Evolutionary conservation across 1,140 invertebrate genomes (phyloP), one percentile per base, ranked within the genome.

Genomic region (Drosophila varians): DNA sequence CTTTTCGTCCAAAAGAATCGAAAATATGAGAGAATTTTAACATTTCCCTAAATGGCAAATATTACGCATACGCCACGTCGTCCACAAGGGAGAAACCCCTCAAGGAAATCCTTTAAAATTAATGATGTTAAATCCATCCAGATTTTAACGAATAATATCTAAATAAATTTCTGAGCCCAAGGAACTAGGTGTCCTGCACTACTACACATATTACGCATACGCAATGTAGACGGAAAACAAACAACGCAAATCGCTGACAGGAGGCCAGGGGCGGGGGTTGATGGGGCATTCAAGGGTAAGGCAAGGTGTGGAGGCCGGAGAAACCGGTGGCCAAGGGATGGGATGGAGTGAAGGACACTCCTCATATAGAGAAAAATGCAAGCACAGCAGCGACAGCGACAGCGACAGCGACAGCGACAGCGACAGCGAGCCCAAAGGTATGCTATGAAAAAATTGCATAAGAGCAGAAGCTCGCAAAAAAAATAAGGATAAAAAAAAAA

Each of bases 391-490:
- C 23, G 38, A 51, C 23, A 18, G 16, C 53, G 58, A 80, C 58
- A 77, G 68, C 48, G 65, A 72, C 76, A 72, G 45, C 45, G 54
- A 40, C 7, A 16, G 16, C 53, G 58, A 80, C 58, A 77, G 68
- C 49, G n/a, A n/a, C n/a, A n/a, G 45, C 45, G 55, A 43, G 78
- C 78, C 78, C 64, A 83, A 83, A 83, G 78, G 79, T 83, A 83
- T 82, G 78, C 79, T 47, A 83, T 56, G 57, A 83, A 83, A 75
- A 82, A 77, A 82, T 62, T 73, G 56, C 62, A 69, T 43, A 82
- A 72, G 78, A 72, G 74, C 58, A 38, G 60, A 51, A 65, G 46
- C 60, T 62, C 61, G 28, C 28, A 31, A 31, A 12, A 48, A 62
- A 60, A 52, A 26, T 47, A 23, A 58, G 47, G 12, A 48, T n/a